These are phyloP conservation scores for Stichodactyla mertensii DNA, from an alignment of 64 coral and sea anemone genomes.

Conservation along the genomic window DNA sequence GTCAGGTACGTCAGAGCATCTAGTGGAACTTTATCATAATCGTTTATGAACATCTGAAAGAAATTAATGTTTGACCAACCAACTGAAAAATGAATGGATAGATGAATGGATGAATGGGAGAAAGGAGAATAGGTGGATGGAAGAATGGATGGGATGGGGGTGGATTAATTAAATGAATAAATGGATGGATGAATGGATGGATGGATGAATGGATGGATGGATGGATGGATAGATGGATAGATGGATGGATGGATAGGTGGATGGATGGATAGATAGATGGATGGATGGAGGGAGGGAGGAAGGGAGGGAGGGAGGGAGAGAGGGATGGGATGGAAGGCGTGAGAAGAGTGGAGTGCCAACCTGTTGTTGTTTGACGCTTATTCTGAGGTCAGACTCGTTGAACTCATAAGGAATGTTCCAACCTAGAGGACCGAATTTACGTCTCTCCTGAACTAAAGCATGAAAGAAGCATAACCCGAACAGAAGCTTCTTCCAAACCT, in stretches of 20 bases:
- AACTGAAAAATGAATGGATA: not conserved
- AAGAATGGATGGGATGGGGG: not conserved
- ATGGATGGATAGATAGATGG: too few relatives aligned
- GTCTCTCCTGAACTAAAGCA: slow-evolving; percentile 81
- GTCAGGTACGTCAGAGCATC: slow-evolving; percentile 90
- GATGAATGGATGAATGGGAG: not conserved
- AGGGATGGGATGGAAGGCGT: too few relatives aligned
- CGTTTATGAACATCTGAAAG: slow-evolving; percentile 86
- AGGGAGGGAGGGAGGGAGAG: too few relatives aligned
- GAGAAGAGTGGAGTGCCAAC: slow-evolving; percentile 13
- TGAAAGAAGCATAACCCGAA: slow-evolving; percentile 95
- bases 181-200: not conserved
- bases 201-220: not conserved
- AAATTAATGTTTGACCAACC: too few relatives aligned
- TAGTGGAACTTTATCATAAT: slow-evolving; percentile 77
- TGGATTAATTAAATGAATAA: not conserved
- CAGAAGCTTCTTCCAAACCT: slow-evolving; percentile 93
- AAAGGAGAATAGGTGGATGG: too few relatives aligned
- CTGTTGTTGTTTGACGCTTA: slow-evolving; percentile 95
- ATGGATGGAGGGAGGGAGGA: too few relatives aligned
- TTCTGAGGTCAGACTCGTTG: slow-evolving; percentile 86
- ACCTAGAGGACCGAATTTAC: slow-evolving; percentile 86
- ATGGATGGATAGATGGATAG: not conserved
- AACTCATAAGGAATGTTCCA: slow-evolving; percentile 98
- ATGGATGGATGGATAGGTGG: too few relatives aligned